Conservation (phyloP, 2,888 invertebrate species). For the Lepidochrysops patricia region DNA sequence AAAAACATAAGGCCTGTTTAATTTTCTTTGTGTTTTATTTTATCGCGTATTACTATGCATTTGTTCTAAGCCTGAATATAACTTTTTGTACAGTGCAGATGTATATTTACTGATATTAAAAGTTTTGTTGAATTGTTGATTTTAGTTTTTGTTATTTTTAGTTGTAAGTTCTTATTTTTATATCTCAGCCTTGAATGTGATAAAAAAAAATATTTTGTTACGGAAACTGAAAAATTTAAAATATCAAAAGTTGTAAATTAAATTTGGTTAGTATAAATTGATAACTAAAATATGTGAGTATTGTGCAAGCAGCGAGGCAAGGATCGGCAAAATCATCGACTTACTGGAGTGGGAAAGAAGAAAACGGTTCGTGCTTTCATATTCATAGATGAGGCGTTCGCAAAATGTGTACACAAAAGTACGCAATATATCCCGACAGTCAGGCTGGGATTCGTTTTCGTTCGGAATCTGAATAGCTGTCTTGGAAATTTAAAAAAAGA, state of each 20-base stretch:
- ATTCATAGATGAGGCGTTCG: slow-evolving; percentile 14
- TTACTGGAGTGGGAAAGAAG: slow-evolving; percentile 69
- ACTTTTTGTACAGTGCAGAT: slow-evolving; percentile 27
- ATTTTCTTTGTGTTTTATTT: slow-evolving; percentile 8
- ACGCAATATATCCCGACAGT: no score
- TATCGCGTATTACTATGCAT: slow-evolving; percentile 19
- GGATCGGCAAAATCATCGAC: slow-evolving; percentile 65
- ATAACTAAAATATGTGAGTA: slow-evolving; percentile 38
- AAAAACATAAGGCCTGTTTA: no score
- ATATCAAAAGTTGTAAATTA: background rate
- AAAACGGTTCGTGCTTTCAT: slow-evolving; percentile 57
- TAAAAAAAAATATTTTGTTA: background rate
- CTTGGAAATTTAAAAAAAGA: no score
- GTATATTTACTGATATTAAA: slow-evolving; percentile 56
- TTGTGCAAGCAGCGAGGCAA: slow-evolving; percentile 69
- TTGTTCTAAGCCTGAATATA: slow-evolving; percentile 15
- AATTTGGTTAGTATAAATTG: background rate
- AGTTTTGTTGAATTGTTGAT: slow-evolving; percentile 43
- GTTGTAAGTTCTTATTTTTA: slow-evolving; percentile 17
- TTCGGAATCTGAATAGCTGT: no score
- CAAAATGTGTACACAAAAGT: slow-evolving; percentile 21
- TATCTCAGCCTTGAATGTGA: no score
- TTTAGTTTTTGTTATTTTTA: slow-evolving; percentile 22
- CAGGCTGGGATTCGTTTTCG: no score
- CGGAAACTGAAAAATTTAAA: no score